Percentiles rank a stretch among this genome's conserved stretches.
phyloP scores from a whole-genome alignment of 2,888 invertebrate species.

The Smittia sp. region DNA sequence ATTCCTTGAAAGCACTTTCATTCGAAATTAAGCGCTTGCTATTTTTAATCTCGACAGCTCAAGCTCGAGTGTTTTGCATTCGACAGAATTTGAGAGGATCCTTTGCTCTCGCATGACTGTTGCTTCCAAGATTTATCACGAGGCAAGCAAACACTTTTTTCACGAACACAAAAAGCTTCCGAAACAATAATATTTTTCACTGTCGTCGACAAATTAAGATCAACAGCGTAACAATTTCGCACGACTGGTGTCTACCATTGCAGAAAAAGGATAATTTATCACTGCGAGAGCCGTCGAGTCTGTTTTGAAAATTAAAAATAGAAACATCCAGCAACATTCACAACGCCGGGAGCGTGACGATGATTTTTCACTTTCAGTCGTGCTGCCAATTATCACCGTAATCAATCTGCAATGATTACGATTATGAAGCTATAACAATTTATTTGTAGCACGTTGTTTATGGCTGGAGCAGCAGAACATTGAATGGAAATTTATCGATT shows the following conservation, averaged over 20 bases:
- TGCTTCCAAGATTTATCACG: no score
- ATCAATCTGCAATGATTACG: not conserved
- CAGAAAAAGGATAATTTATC: constrained; percentile 2
- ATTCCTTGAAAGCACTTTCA: no score
- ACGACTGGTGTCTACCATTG: not conserved
- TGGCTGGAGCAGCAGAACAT: not conserved
- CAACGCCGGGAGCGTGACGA: not conserved
- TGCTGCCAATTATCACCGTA: not conserved
- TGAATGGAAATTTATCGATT: not conserved
- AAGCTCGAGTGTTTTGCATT: no score
- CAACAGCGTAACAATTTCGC: not conserved
- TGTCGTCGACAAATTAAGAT: constrained; percentile 3
- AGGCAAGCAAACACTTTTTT: not conserved
- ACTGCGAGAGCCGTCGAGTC: not conserved
- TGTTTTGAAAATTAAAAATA: not conserved
- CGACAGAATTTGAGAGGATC: no score
- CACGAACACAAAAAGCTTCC: not conserved
- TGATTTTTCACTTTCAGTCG: not conserved
- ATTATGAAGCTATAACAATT: constrained; percentile 13
- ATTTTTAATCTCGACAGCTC: not conserved
- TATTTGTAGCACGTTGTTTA: constrained; percentile 11
- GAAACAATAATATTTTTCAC: not conserved
- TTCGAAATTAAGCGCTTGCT: not conserved
- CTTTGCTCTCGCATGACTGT: no score
- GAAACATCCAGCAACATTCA: not conserved